A percentile compares a stretch with the other conserved stretches of the same genome.
Conservation (phyloP, 2,888 invertebrate species). For the Drosophila anomalata region DNA sequence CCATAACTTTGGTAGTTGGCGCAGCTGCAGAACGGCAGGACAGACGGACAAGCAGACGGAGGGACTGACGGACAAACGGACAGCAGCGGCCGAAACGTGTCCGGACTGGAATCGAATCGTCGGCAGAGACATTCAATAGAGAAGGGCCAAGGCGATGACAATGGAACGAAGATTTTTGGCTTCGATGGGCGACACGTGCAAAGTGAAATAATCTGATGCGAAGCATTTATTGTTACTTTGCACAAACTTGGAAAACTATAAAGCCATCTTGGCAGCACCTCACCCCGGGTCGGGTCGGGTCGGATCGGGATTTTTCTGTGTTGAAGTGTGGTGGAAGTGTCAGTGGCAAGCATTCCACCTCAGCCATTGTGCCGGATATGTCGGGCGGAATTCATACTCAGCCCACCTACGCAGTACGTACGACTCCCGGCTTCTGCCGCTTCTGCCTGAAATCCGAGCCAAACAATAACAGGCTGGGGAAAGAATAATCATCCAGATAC, state of each 20-base stretch:
- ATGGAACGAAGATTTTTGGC: constrained; percentile 15
- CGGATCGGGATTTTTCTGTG: constrained; percentile 26
- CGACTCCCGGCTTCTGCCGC: too few species aligned
- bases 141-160: constrained; percentile 32
- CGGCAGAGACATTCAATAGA: constrained; percentile 15
- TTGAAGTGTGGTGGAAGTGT: constrained; percentile 56
- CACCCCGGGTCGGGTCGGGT: background rate
- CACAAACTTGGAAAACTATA: constrained; percentile 53
- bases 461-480: constrained; percentile 34
- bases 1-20: constrained; percentile 58
- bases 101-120: constrained; percentile 31
- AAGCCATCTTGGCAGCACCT: constrained; percentile 38
- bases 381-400: constrained; percentile 15
- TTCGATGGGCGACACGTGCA: constrained; percentile 46
- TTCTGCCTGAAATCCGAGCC: constrained; percentile 14
- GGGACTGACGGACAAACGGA: background rate
- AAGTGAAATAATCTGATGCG: constrained; percentile 26
- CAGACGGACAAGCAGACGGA: constrained; percentile 2
- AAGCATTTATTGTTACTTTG: constrained; percentile 45
- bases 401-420: constrained; percentile 22
- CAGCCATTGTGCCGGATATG: constrained; percentile 18
- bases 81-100: constrained; percentile 33
- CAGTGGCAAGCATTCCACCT: constrained; percentile 57
- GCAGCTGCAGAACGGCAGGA: constrained; percentile 3
- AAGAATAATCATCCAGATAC: constrained; percentile 33